phyloP scores from a whole-genome alignment of 2,113 vertebrate species.

The Anhinga rufa region DNA sequence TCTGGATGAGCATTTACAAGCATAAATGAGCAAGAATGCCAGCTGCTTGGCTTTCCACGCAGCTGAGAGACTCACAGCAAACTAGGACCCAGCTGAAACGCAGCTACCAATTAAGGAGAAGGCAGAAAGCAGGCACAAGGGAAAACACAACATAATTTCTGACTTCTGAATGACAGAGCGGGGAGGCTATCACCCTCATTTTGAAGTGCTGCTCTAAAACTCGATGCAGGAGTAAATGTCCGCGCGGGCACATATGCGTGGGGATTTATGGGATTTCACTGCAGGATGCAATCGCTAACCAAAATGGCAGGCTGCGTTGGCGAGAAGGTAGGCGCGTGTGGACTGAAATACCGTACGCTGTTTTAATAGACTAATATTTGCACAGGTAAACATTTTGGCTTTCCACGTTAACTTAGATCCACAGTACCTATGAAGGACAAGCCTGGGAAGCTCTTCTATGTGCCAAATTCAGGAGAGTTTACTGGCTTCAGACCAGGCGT shows the following conservation, averaged over 20 bases:
- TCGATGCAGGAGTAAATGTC: background rate
- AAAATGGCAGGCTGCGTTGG: background rate
- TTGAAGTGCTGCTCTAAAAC: background rate
- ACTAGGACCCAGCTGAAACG: background rate
- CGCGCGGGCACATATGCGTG: background rate
- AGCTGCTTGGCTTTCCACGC: background rate
- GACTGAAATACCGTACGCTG: background rate
- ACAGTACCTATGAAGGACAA: background rate
- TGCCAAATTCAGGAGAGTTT: background rate
- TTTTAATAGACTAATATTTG: constrained; percentile 35
- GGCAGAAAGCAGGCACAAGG: background rate
- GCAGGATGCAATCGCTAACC: background rate
- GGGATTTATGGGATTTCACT: background rate
- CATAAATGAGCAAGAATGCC: background rate
- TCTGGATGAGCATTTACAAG: background rate
- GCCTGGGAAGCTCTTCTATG: background rate
- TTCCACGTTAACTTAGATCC: background rate
- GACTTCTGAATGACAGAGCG: background rate
- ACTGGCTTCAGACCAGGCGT: background rate
- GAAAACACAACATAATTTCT: background rate
- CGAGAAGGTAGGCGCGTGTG: background rate
- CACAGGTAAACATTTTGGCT: background rate
- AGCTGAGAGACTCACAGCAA: background rate
- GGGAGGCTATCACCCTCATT: background rate
- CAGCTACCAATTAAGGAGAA: background rate